A percentile compares a stretch with the other conserved stretches of the same genome.
These are phyloP conservation scores for Lithophane ornitopus DNA, from an alignment of 2,888 invertebrate genomes.

Conservation along the genomic window DNA sequence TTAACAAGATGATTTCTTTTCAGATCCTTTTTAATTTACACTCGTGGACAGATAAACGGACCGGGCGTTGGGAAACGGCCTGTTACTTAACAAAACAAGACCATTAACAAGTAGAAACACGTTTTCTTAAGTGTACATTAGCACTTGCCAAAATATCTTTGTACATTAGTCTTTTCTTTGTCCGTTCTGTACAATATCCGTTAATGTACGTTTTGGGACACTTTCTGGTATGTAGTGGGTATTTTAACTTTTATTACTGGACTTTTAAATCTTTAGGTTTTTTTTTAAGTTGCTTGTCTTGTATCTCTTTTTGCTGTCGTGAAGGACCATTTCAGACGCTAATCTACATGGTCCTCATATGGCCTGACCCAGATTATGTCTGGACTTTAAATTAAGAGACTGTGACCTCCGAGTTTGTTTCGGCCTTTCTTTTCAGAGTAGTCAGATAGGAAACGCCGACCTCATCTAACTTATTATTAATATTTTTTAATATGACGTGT, in stretches of 20 bases:
- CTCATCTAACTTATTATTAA: too few species aligned
- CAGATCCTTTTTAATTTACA: slow-evolving; percentile 52
- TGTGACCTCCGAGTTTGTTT: too few species aligned
- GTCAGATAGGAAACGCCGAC: too few species aligned
- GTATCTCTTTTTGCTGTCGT: background rate
- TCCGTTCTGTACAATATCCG: slow-evolving; percentile 37
- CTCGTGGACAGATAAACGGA: slow-evolving; percentile 55
- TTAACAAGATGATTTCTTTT: slow-evolving; percentile 30
- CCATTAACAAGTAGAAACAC: slow-evolving; percentile 62
- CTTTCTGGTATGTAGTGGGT: slow-evolving; percentile 25
- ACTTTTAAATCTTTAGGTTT: slow-evolving; percentile 16
- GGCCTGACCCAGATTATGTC: too few species aligned
- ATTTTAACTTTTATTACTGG: slow-evolving; percentile 32
- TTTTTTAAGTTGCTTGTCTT: background rate
- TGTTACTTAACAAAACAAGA: slow-evolving; percentile 59
- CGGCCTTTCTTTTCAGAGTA: too few species aligned
- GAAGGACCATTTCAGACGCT: too few species aligned
- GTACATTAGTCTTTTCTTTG: slow-evolving; percentile 59
- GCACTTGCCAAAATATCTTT: slow-evolving; percentile 61
- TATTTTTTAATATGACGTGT: too few species aligned
- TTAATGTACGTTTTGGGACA: slow-evolving; percentile 42
- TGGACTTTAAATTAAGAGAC: too few species aligned
- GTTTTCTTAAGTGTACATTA: slow-evolving; percentile 63
- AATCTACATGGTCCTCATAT: too few species aligned
- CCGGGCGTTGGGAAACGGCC: slow-evolving; percentile 41